Percentiles rank a stretch among this genome's conserved stretches.
Evolutionary conservation across 1,140 invertebrate genomes (phyloP).

Genomic region (Pseudomyrmex sp.): DNA sequence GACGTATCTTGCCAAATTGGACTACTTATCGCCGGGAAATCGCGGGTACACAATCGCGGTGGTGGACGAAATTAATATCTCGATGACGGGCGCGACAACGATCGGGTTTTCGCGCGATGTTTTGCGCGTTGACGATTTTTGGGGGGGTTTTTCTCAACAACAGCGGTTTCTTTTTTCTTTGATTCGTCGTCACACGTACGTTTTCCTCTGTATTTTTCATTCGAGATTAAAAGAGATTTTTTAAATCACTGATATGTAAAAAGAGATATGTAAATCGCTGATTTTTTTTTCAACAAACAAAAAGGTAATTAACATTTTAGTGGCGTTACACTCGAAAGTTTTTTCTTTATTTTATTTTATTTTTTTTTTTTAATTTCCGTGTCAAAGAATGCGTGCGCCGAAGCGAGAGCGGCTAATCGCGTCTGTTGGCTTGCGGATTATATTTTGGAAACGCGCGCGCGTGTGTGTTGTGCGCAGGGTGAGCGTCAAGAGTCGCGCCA

Average conservation of each 20-base stretch:
- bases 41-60: neutral
- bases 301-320: no score
- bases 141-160: neutral
- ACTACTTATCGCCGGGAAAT: slow-evolving; percentile 57
- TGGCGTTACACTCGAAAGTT: neutral
- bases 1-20: slow-evolving; percentile 71
- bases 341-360: neutral
- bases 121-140: neutral
- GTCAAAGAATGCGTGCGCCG: neutral
- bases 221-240: no score
- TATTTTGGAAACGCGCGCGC: slow-evolving; percentile 67
- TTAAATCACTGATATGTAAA: no score
- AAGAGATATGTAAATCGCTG: no score
- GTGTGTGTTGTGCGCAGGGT: slow-evolving; percentile 46
- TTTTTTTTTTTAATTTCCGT: neutral
- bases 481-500: slow-evolving; percentile 81
- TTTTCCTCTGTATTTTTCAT: no score
- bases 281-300: no score
- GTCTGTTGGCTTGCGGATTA: neutral
- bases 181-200: no score
- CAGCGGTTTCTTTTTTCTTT: no score
- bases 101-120: neutral
- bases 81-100: slow-evolving; percentile 22
- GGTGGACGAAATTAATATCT: slow-evolving; percentile 53
- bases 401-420: slow-evolving; percentile 42